Conservation (phyloP, 1,140 invertebrate genomes). For the Trachymyrmex cornetzi region DNA sequence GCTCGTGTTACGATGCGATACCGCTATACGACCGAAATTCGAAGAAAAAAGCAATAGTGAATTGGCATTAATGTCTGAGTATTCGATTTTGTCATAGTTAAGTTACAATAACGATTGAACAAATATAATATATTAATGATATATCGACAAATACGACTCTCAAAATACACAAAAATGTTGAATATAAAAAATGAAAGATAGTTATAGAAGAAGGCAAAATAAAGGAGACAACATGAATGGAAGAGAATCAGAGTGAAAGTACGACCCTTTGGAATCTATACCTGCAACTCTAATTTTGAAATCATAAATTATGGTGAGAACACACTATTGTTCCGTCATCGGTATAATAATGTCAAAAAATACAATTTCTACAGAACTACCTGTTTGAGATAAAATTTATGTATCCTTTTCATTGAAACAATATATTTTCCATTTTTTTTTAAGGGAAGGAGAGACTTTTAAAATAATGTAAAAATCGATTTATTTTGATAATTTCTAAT, state of each 20-base stretch:
- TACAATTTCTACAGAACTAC: background rate
- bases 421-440: background rate
- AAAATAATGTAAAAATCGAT: background rate
- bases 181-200: background rate
- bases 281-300: background rate
- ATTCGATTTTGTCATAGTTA: background rate
- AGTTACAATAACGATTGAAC: background rate
- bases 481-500: background rate
- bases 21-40: conserved; percentile 78
- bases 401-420: background rate
- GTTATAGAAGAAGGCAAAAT: background rate
- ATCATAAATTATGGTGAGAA: background rate
- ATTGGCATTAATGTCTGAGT: conserved; percentile 35
- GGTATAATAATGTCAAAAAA: background rate
- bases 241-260: background rate
- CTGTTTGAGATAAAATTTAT: background rate
- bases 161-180: background rate
- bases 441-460: background rate
- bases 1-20: conserved; percentile 77
- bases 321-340: background rate
- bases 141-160: background rate
- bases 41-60: conserved; percentile 67
- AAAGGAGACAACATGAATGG: background rate
- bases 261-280: background rate
- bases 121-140: background rate